Base-by-base conservation (phyloP, 2,888 invertebrate species). In the Metellina segmentata region DNA sequence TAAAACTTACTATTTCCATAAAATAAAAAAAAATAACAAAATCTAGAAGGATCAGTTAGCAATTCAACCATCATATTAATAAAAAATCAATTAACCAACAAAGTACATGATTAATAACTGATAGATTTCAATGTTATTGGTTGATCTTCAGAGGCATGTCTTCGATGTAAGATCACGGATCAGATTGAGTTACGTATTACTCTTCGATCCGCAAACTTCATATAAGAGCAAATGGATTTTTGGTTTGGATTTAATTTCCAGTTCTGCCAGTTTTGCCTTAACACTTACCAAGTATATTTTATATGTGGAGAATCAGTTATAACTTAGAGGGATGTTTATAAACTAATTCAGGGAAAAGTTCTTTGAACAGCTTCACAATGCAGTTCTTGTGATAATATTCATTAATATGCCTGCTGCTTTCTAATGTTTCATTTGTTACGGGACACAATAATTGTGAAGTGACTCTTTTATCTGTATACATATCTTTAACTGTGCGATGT, bases 401-500 rank as follows among this genome's bases (percentile, higher is more conserved):
- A 92, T 92, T 92, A 85, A 81, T 88, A 78, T 75, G 92, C 92
- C 92, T 92, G 81, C 74, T 77, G 87, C 87, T 87, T 92, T 85
- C 89, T 89, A 89, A 71, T 91, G 91, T 91, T 88, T 91, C 91
- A 81, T 86, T 88, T 83, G 89, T 92, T 88, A 82, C 82, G 89
- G 89, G 92, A 85, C 88, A 85, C 85, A 83, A 79, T 89, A 85
- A 85, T 92, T 92, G 92, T 92, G 92, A 92, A 89, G 92, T 92
- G 92, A 87, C 85, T 87, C 92, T 92, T 92, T 92, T 92, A 88
- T 92, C 92, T 92, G 85, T 92, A 92, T 92, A 92, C 89, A 92
- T 92, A 92, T 92, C 92, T 92, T 89, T 92, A 85, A 92, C 85
- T 92, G 88, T 92, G 91, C 88, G 82, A 92, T 92, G 16, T 61